Evolutionary conservation across 2,888 invertebrate genomes (phyloP).

Genomic region (Drosophila macrospina): DNA sequence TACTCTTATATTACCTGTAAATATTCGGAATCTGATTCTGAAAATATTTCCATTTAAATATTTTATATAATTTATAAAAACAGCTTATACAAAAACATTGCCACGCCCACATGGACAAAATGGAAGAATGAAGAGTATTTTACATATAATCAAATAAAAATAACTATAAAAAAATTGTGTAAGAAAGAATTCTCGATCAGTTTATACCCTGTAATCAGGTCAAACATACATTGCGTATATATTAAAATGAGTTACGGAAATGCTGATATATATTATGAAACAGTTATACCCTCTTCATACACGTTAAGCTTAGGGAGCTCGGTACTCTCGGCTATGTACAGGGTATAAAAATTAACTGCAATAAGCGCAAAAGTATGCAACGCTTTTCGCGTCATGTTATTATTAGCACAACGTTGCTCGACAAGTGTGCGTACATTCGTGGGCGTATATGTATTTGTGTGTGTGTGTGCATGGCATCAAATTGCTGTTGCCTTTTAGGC

Average conservation of each 20-base stretch:
- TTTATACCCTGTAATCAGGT: not conserved
- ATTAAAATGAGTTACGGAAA: too few relatives aligned
- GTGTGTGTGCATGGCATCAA: constrained; percentile 48
- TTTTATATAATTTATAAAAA: constrained; percentile 25
- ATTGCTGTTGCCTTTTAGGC: constrained; percentile 52
- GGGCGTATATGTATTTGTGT: constrained; percentile 24
- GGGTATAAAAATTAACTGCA: constrained; percentile 43
- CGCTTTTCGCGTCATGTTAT: constrained; percentile 46
- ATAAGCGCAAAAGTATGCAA: constrained; percentile 50
- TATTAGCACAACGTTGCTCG: constrained; percentile 43
- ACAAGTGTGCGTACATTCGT: constrained; percentile 1
- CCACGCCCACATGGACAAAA: constrained; percentile 16
- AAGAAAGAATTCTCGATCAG: not conserved
- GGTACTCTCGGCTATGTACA: not conserved
- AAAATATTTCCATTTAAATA: not conserved
- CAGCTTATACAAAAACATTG: constrained; percentile 18
- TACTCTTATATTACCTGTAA: not conserved
- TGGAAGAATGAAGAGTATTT: not conserved
- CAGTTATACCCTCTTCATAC: too few relatives aligned
- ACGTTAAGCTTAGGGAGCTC: too few relatives aligned
- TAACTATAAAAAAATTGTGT: not conserved
- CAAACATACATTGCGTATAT: too few relatives aligned
- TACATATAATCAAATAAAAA: not conserved
- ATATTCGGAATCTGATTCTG: not conserved
- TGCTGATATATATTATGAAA: too few relatives aligned